phyloP scores from a whole-genome alignment of 2,113 vertebrate genomes.

The Myodes glareolus region DNA sequence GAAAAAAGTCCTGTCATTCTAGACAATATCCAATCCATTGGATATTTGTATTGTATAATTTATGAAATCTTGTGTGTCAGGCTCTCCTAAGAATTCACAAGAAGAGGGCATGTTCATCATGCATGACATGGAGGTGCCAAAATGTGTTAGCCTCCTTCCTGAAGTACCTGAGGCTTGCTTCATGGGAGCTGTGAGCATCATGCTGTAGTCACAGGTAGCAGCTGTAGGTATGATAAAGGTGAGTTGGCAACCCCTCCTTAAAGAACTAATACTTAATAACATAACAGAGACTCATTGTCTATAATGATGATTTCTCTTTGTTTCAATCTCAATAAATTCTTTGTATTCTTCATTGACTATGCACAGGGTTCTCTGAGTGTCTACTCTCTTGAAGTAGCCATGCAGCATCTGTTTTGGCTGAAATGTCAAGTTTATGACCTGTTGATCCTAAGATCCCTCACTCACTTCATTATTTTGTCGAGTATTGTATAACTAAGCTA shows the following conservation, averaged over 20 bases:
- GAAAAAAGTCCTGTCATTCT: not conserved
- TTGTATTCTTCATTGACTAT: not conserved
- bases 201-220: not conserved
- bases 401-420: not conserved
- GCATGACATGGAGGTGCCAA: not conserved
- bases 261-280: slow-evolving; percentile 55
- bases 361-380: not conserved
- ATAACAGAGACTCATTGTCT: not conserved
- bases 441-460: slow-evolving; percentile 24
- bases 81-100: not conserved
- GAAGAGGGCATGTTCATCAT: not conserved
- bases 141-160: not conserved
- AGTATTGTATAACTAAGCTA: no score
- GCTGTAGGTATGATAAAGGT: not conserved
- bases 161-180: not conserved
- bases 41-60: rapidly evolving
- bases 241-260: not conserved
- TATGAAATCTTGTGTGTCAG: not conserved
- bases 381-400: not conserved
- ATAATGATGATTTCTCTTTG: slow-evolving; percentile 7
- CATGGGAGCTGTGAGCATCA: not conserved
- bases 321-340: not conserved
- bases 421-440: not conserved
- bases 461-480: slow-evolving; percentile 4
- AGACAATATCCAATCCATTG: not conserved